These are phyloP conservation scores for Passer montanus DNA, from an alignment of 2,113 vertebrate genomes.

Conservation along the genomic window DNA sequence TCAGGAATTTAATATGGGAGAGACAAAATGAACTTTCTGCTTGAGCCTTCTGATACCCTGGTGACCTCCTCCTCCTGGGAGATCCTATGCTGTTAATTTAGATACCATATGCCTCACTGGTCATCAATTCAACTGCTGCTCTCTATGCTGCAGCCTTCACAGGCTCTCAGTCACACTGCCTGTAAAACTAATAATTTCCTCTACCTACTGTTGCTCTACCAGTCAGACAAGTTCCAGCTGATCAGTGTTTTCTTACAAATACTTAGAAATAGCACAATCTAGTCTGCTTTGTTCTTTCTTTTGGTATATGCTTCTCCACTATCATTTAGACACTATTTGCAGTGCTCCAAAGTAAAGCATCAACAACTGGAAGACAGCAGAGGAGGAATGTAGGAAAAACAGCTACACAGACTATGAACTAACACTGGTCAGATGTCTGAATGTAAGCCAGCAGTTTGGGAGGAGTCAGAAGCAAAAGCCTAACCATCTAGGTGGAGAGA, in stretches of 20 bases:
- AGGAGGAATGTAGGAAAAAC: not conserved
- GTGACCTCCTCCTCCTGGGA: conserved; percentile 22
- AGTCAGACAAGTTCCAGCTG: not conserved
- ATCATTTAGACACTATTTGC: not conserved
- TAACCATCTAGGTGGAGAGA: not conserved
- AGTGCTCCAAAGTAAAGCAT: not conserved
- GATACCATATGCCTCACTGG: conserved; percentile 35
- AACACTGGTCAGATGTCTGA: not conserved
- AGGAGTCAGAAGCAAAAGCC: not conserved
- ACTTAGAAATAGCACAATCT: not conserved
- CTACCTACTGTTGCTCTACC: not conserved
- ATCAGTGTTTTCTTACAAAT: not conserved
- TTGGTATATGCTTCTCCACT: not conserved
- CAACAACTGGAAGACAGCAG: not conserved
- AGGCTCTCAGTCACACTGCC: not conserved
- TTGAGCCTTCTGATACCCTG: conserved; percentile 12
- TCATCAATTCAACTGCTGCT: conserved; percentile 17
- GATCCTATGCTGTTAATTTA: conserved; percentile 25
- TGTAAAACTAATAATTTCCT: not conserved
- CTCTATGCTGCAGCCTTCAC: not conserved
- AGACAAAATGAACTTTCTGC: conserved; percentile 27
- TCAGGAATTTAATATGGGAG: conserved; percentile 1
- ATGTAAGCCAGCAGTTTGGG: not conserved
- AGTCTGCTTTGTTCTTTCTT: not conserved
- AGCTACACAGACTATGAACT: not conserved